These are phyloP conservation scores for Zeuzera pyrina DNA, from an alignment of 2,888 invertebrate species.

Conservation along the genomic window DNA sequence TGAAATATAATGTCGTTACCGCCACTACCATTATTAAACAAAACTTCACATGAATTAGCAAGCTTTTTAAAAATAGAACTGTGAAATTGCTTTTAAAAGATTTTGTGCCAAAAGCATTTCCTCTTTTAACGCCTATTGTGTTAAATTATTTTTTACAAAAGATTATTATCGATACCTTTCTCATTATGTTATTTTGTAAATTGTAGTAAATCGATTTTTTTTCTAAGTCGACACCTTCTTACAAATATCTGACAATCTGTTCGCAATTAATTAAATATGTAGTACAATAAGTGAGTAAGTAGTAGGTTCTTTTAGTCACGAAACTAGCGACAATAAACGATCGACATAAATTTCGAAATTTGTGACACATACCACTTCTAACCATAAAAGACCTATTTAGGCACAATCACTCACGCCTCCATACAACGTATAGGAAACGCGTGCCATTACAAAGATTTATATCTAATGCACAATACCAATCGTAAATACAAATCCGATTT, in stretches of 20 bases:
- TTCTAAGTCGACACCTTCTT: too few relatives aligned
- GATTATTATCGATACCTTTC: slow-evolving; percentile 28
- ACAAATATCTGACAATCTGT: too few relatives aligned
- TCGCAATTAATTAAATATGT: too few relatives aligned
- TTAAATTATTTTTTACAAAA: slow-evolving; percentile 35
- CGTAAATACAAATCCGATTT: slow-evolving; percentile 57
- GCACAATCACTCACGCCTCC: slow-evolving; percentile 50
- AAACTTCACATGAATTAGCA: too few relatives aligned
- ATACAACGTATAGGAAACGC: slow-evolving; percentile 27
- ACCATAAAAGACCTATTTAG: slow-evolving; percentile 32
- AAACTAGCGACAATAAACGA: neutral
- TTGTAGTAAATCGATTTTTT: neutral
- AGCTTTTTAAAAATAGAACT: slow-evolving; percentile 7
- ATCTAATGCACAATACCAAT: slow-evolving; percentile 40
- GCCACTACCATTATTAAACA: too few relatives aligned
- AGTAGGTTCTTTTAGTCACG: too few relatives aligned
- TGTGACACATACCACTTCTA: slow-evolving; percentile 38
- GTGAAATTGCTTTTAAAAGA: slow-evolving; percentile 30
- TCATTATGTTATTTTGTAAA: slow-evolving; percentile 19
- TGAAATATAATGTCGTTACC: neutral
- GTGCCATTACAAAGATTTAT: slow-evolving; percentile 66
- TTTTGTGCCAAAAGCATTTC: slow-evolving; percentile 16
- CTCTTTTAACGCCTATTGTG: slow-evolving; percentile 43
- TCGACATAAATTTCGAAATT: slow-evolving; percentile 16
- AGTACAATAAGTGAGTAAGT: too few relatives aligned